Conservation (phyloP, 2,113 vertebrate species). For the Pagrus major region DNA sequence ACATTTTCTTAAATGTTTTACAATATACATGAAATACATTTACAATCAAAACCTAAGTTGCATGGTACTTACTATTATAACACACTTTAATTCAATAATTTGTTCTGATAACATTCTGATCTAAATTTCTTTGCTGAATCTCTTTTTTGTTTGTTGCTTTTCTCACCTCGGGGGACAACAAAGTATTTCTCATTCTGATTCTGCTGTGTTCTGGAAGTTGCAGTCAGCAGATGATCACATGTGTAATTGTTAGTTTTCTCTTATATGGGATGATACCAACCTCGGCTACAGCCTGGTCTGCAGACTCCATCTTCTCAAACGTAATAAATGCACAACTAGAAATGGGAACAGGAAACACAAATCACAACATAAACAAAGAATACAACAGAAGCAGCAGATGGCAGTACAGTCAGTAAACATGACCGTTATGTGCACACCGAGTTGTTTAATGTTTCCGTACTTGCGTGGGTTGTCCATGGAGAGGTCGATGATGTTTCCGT, state of each 20-base stretch:
- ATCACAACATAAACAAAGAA: not conserved
- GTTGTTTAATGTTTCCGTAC: slow-evolving; percentile 71
- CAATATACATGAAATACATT: no score
- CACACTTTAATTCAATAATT: no score
- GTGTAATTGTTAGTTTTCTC: not conserved
- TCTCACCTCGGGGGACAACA: no score
- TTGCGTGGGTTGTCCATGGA: slow-evolving; percentile 92
- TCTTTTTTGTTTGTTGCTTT: not conserved
- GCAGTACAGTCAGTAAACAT: not conserved
- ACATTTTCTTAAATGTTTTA: no score
- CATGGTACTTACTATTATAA: no score
- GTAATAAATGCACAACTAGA: slow-evolving; percentile 93
- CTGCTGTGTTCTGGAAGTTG: not conserved
- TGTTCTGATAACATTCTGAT: not conserved
- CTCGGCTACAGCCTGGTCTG: slow-evolving; percentile 92
- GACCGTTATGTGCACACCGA: not conserved
- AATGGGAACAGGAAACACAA: slow-evolving; percentile 8
- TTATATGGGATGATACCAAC: slow-evolving; percentile 69
- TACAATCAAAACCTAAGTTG: no score
- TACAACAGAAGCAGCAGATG: not conserved
- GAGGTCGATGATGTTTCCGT: slow-evolving; percentile 93
- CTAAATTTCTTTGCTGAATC: not conserved
- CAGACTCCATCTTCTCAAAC: slow-evolving; percentile 94
- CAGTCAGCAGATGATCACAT: not conserved
- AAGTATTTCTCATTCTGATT: no score